These are phyloP conservation scores for Empidonax traillii DNA, from an alignment of 2,113 vertebrate genomes.

Conservation along the genomic window DNA sequence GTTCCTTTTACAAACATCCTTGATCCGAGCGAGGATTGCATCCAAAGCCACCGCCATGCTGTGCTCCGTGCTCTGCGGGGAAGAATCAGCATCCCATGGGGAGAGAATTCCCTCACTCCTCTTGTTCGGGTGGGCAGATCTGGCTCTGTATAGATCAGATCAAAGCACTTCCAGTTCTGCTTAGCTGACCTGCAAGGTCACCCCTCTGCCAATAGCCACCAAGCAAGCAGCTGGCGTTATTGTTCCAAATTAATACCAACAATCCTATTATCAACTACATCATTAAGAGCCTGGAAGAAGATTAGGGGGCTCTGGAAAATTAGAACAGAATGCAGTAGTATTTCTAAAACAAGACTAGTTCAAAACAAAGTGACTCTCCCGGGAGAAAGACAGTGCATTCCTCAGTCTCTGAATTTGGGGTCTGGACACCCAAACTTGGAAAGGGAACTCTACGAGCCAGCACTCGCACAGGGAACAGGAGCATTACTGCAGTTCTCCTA, in stretches of 20 bases:
- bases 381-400: not conserved
- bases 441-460: not conserved
- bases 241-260: constrained; percentile 87
- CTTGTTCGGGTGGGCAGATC: constrained; percentile 32
- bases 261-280: constrained; percentile 93
- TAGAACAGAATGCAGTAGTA: constrained; percentile 78
- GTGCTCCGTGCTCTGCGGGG: constrained; percentile 48
- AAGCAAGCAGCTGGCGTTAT: constrained; percentile 83
- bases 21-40: constrained; percentile 83
- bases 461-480: not conserved
- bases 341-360: constrained; percentile 59
- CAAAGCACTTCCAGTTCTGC: constrained; percentile 73
- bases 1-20: constrained; percentile 91
- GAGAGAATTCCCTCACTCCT: constrained; percentile 26
- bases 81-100: constrained; percentile 80
- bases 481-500: not conserved
- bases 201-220: constrained; percentile 76
- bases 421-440: not conserved
- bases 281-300: constrained; percentile 87
- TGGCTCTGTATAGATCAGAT: constrained; percentile 73
- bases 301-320: constrained; percentile 93
- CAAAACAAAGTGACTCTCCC: constrained; percentile 24
- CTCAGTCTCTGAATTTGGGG: not conserved
- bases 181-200: constrained; percentile 68
- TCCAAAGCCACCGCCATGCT: constrained; percentile 84